Evolutionary conservation across 2,113 vertebrate genomes (phyloP).

Genomic region (Oncorhynchus kisutch): DNA sequence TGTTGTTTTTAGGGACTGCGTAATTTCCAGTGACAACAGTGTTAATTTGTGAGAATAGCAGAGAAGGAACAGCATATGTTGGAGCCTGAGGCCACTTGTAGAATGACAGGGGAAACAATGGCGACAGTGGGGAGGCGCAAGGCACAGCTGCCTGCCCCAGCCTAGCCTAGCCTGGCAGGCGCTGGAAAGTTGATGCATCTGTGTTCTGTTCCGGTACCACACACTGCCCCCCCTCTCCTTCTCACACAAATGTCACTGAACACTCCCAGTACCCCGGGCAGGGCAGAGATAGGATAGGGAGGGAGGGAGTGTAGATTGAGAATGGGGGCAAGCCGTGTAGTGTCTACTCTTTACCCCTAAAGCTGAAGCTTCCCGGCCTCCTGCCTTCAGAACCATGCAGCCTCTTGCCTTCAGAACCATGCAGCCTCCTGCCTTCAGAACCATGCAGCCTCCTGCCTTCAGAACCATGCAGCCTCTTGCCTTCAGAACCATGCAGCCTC

Average conservation of each 20-base stretch:
- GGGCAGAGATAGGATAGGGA: not conserved
- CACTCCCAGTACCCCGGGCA: not conserved
- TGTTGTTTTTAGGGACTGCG: not conserved
- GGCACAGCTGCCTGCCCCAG: not conserved
- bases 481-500: not conserved
- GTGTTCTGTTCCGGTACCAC: not conserved
- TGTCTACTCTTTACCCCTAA: not conserved
- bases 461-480: not conserved
- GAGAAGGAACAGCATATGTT: slow-evolving; percentile 70
- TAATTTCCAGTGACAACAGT: slow-evolving; percentile 77
- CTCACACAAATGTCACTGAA: not conserved
- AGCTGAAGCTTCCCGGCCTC: not conserved
- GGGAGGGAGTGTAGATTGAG: not conserved
- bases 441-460: not conserved
- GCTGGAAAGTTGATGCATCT: not conserved
- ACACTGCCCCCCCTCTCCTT: not conserved
- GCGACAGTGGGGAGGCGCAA: not conserved
- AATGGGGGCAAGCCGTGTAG: not conserved
- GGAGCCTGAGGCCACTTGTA: slow-evolving; percentile 65
- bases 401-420: not conserved
- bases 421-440: not conserved
- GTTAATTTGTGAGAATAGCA: slow-evolving; percentile 78
- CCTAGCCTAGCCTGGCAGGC: not conserved
- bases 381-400: not conserved
- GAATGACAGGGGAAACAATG: slow-evolving; percentile 51